Conservation (phyloP, 2,888 invertebrate species). For the Tenthredo notha region DNA sequence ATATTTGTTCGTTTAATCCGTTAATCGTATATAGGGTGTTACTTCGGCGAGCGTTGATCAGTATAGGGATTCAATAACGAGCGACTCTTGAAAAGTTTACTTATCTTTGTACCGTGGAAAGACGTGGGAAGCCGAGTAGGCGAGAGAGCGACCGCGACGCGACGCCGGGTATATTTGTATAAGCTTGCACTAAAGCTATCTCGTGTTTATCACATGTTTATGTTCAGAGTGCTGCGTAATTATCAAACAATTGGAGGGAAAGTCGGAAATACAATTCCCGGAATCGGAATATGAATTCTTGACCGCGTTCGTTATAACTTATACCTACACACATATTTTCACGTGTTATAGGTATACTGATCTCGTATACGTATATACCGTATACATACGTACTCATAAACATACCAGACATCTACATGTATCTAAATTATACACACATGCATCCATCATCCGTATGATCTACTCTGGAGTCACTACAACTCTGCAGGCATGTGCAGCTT, state of each 20-base stretch:
- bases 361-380: neutral
- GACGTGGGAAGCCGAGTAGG: conserved; percentile 24
- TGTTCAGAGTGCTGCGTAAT: conserved; percentile 56
- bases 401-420: neutral
- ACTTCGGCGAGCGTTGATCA: neutral
- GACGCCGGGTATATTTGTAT: conserved; percentile 53
- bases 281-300: conserved; percentile 51
- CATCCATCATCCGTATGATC: conserved; percentile 2
- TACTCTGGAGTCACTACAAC: neutral
- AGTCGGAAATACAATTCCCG: conserved; percentile 54
- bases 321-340: neutral
- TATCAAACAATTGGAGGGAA: conserved; percentile 54
- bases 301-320: conserved; percentile 34
- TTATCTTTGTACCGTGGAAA: conserved; percentile 37
- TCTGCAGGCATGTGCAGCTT: neutral
- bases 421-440: neutral
- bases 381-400: neutral
- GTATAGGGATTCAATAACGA: neutral
- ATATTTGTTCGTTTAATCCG: conserved; percentile 2
- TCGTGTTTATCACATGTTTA: conserved; percentile 59
- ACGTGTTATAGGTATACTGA: neutral
- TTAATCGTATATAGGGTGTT: neutral
- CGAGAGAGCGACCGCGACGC: neutral
- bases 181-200: conserved; percentile 53
- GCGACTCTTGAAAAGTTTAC: conserved; percentile 8